phyloP scores from a whole-genome alignment of 2,797 vertebrate species.

The Triplophysa yarkandensis region DNA sequence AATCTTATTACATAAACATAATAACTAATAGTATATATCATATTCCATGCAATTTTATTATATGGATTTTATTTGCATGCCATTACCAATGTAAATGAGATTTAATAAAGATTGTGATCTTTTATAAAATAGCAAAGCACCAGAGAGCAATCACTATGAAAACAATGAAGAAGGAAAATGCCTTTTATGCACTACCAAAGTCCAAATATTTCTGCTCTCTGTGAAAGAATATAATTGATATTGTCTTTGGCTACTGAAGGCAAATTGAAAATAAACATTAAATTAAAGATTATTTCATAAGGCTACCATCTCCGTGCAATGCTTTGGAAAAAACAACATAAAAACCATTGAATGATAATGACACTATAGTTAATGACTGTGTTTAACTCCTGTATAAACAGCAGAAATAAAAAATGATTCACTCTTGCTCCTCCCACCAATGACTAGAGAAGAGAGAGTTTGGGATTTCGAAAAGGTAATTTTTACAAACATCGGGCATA shows the following conservation, averaged over 20 bases:
- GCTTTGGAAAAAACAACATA: neutral
- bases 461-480: neutral
- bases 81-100: neutral
- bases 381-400: neutral
- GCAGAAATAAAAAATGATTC: neutral
- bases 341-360: neutral
- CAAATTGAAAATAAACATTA: neutral
- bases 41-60: neutral
- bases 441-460: neutral
- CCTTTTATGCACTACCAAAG: neutral
- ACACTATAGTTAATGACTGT: neutral
- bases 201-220: neutral
- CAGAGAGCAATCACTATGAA: slow-evolving; percentile 13
- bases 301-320: neutral
- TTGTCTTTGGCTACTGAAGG: slow-evolving; percentile 4
- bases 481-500: neutral
- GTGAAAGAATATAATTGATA: neutral
- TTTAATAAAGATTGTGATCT: slow-evolving; percentile 7
- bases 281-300: slow-evolving; percentile 9
- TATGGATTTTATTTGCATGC: neutral
- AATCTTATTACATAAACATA: neutral
- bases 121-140: slow-evolving; percentile 19
- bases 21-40: neutral
- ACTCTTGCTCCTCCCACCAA: neutral
- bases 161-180: neutral